These are phyloP conservation scores for Umimayanthus chanpuru DNA, from an alignment of 92 coral and sea anemone species.

Conservation along the genomic window DNA sequence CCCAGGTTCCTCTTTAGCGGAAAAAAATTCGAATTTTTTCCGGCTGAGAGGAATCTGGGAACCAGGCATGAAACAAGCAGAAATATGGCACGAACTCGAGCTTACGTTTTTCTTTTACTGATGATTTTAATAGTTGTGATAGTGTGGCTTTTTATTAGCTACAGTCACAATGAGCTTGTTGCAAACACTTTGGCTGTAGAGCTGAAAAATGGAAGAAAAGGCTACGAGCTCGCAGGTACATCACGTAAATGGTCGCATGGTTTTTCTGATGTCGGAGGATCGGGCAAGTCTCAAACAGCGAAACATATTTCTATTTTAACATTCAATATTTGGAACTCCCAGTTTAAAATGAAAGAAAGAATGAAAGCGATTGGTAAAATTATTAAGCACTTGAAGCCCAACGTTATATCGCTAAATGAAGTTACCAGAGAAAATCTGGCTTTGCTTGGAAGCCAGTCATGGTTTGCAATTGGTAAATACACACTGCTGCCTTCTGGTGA, in stretches of 20 bases:
- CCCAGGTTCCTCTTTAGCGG: too few species aligned
- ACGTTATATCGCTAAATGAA: slow-evolving; percentile 67
- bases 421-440: slow-evolving; percentile 58
- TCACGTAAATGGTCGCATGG: background rate
- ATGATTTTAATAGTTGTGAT: background rate
- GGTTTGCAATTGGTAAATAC: slow-evolving; percentile 54
- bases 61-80: too few species aligned
- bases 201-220: background rate
- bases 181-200: background rate
- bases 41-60: too few species aligned
- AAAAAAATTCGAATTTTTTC: too few species aligned
- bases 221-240: background rate
- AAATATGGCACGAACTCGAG: background rate
- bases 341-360: slow-evolving; percentile 50
- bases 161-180: background rate
- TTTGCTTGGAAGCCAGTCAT: slow-evolving; percentile 44
- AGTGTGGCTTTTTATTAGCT: background rate
- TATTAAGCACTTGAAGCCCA: slow-evolving; percentile 48
- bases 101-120: background rate
- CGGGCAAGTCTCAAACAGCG: background rate
- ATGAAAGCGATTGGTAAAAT: slow-evolving; percentile 62
- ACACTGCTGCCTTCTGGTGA: slow-evolving; percentile 28
- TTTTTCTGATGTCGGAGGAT: background rate
- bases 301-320: slow-evolving; percentile 45
- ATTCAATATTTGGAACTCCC: slow-evolving; percentile 64